Conservation (phyloP, 1,140 invertebrate genomes). For the Pogonognathellus flavescens region DNA sequence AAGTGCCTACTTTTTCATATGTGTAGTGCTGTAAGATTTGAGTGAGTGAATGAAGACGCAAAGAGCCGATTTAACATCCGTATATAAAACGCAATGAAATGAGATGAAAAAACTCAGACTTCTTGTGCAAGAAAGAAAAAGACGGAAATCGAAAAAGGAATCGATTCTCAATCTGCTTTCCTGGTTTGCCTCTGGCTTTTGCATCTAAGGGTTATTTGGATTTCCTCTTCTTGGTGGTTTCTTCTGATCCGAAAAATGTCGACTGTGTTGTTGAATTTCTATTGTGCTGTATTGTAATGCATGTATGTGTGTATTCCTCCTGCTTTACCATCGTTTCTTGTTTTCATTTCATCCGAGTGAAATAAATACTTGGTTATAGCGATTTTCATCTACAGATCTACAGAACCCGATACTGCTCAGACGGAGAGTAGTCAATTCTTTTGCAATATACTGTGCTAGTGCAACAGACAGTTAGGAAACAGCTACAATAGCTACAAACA, state of each 20-base stretch:
- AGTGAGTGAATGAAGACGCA: constrained; percentile 49
- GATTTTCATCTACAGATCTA: background rate
- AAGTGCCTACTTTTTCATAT: too few relatives aligned
- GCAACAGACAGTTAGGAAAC: constrained; percentile 5
- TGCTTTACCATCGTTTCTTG: background rate
- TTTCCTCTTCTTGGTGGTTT: background rate
- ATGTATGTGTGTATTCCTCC: constrained; percentile 2
- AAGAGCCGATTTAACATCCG: constrained; percentile 19
- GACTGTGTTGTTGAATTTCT: background rate
- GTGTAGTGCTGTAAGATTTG: constrained; percentile 2
- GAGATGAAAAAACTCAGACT: constrained; percentile 19
- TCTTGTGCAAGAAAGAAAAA: background rate
- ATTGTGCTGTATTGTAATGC: background rate
- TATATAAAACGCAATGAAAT: constrained; percentile 29
- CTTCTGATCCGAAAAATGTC: background rate
- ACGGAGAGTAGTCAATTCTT: background rate
- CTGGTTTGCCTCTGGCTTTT: constrained; percentile 26
- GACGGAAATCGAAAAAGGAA: constrained; percentile 51
- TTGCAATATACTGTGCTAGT: background rate
- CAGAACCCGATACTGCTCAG: background rate
- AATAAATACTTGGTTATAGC: constrained; percentile 15
- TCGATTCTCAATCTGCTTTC: constrained; percentile 57
- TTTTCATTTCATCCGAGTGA: constrained; percentile 22
- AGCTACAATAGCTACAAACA: too few relatives aligned
- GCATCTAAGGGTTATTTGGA: constrained; percentile 14